phyloP scores from a whole-genome alignment of 2,113 vertebrate species.

The Serilophus lunatus region DNA sequence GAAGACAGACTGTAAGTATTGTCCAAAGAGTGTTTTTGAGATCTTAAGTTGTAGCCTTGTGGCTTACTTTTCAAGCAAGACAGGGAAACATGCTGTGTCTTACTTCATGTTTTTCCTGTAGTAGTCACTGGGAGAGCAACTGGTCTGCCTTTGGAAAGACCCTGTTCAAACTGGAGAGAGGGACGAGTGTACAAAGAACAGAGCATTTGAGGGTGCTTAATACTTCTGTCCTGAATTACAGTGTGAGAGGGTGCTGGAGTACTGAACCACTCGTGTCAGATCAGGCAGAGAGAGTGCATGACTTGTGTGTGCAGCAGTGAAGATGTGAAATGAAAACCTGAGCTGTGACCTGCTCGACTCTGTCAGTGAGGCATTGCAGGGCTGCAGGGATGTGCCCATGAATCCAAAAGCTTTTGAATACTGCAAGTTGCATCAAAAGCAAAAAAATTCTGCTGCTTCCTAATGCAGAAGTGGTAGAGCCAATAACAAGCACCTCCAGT shows the following conservation, averaged over 20 bases:
- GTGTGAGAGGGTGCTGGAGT: neutral
- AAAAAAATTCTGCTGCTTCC: neutral
- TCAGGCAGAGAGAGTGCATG: neutral
- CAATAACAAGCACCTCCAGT: neutral
- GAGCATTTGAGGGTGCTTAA: neutral
- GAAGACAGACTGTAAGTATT: constrained; percentile 89
- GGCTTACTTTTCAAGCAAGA: neutral
- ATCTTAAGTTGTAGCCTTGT: neutral
- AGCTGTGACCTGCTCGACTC: rapidly evolving
- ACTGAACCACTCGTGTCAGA: neutral
- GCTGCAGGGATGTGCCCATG: neutral
- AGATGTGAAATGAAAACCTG: neutral
- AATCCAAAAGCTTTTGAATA: neutral
- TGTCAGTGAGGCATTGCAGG: neutral
- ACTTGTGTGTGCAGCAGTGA: neutral
- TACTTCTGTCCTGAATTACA: neutral
- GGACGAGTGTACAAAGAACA: neutral
- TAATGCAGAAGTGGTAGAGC: neutral
- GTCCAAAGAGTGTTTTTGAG: neutral
- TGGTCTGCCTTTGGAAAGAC: neutral
- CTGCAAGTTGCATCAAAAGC: neutral
- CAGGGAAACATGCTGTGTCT: neutral
- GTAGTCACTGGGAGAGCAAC: neutral
- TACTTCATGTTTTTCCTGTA: neutral
- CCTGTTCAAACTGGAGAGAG: neutral